phyloP scores from a whole-genome alignment of 2,888 invertebrate genomes.

The Notodonta ziczac region DNA sequence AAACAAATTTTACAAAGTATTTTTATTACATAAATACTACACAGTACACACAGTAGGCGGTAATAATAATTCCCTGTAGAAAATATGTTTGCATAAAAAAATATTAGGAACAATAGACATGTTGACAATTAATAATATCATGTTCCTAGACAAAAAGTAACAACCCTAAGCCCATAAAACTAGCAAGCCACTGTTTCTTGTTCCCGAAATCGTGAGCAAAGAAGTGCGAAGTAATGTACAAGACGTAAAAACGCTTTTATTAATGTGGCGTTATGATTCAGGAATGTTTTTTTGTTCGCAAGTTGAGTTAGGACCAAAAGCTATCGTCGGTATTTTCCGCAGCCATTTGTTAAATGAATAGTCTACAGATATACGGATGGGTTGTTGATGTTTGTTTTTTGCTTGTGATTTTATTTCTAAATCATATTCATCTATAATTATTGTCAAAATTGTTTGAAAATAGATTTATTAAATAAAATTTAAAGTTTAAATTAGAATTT shows the following conservation, averaged over 20 bases:
- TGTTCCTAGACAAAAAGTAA: conserved; percentile 5
- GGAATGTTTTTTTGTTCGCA: conserved; percentile 7
- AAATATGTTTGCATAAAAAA: background rate
- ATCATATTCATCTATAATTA: too few relatives aligned
- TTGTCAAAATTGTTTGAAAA: too few relatives aligned
- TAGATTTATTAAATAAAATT: too few relatives aligned
- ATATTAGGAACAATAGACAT: conserved; percentile 2
- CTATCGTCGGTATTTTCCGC: background rate
- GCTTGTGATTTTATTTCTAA: background rate
- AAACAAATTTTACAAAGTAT: too few relatives aligned
- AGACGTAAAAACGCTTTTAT: conserved; percentile 5
- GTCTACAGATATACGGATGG: background rate
- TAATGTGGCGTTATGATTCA: conserved; percentile 6
- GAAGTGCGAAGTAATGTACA: conserved; percentile 1
- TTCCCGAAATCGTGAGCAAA: background rate
- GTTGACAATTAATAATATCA: background rate
- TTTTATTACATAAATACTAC: too few relatives aligned
- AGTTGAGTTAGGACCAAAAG: background rate
- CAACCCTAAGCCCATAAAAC: background rate
- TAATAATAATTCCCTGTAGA: too few relatives aligned
- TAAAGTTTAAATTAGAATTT: background rate
- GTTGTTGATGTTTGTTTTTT: background rate
- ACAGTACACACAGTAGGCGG: too few relatives aligned
- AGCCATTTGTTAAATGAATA: background rate
- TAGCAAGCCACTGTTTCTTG: conserved; percentile 8